A percentile compares a stretch with the other conserved stretches of the same genome.
Conservation (phyloP, 1,140 invertebrate genomes). For the Maniola jurtina region DNA sequence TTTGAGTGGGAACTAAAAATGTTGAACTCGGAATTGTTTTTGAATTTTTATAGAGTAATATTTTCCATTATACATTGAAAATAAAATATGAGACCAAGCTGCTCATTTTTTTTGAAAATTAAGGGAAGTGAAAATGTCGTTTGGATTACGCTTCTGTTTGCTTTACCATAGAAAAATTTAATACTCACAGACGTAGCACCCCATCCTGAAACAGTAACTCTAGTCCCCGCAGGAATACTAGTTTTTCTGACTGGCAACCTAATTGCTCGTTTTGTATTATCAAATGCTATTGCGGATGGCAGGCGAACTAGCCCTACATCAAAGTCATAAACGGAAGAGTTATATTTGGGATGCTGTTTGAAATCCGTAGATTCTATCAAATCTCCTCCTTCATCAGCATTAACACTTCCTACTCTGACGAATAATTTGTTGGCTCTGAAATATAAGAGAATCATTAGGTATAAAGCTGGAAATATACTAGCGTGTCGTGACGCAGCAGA, state of each 20-base stretch:
- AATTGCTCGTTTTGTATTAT: conserved; percentile 37
- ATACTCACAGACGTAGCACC: conserved; percentile 61
- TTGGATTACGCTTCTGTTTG: too few species aligned
- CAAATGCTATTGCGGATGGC: conserved; percentile 18
- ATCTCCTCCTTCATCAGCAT: not conserved
- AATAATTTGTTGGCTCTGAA: not conserved
- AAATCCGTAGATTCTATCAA: not conserved
- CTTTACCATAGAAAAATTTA: too few species aligned
- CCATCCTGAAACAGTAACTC: conserved; percentile 58
- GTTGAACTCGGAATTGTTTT: too few species aligned
- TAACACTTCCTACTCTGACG: conserved; percentile 1
- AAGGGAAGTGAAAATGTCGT: too few species aligned
- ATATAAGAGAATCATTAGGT: not conserved
- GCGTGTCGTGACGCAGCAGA: too few species aligned
- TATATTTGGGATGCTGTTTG: not conserved
- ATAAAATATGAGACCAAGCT: too few species aligned
- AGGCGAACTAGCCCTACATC: conserved; percentile 46
- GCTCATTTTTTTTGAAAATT: too few species aligned
- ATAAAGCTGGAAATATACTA: too few species aligned
- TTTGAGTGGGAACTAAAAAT: too few species aligned
- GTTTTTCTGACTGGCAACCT: conserved; percentile 25
- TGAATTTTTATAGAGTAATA: too few species aligned
- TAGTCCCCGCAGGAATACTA: conserved; percentile 35
- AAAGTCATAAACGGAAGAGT: conserved; percentile 39
- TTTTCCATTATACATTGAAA: too few species aligned